Evolutionary conservation across 2,113 vertebrate genomes (phyloP).

Genomic region (Salminus brasiliensis): DNA sequence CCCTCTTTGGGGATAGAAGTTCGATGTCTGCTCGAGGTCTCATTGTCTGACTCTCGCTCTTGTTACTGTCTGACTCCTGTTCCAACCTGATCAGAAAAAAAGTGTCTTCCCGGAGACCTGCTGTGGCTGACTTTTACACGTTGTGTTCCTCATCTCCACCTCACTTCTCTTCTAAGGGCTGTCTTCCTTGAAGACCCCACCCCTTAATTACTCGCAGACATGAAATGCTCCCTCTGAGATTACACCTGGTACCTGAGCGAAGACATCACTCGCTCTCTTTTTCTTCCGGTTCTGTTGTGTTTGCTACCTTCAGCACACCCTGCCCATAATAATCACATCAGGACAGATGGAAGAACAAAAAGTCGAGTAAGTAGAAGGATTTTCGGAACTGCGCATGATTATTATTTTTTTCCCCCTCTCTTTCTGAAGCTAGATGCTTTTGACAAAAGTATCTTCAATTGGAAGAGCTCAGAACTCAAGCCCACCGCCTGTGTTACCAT

Average conservation of each 20-base stretch:
- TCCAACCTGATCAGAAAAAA: not conserved
- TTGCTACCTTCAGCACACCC: slow-evolving; percentile 61
- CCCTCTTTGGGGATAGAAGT: no score
- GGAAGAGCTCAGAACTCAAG: slow-evolving; percentile 58
- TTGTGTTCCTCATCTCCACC: not conserved
- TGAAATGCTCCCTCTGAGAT: slow-evolving; percentile 62
- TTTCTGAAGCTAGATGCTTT: slow-evolving; percentile 45
- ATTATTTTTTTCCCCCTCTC: slow-evolving; percentile 24
- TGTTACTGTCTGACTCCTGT: not conserved
- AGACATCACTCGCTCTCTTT: slow-evolving; percentile 58
- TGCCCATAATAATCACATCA: slow-evolving; percentile 60
- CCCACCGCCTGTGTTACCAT: slow-evolving; percentile 62
- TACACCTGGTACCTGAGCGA: slow-evolving; percentile 68
- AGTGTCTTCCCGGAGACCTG: not conserved
- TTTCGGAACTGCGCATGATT: slow-evolving; percentile 49
- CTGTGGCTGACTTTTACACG: not conserved
- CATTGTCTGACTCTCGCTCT: not conserved
- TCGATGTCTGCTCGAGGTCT: no score
- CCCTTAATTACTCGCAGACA: slow-evolving; percentile 25
- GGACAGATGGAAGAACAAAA: slow-evolving; percentile 29
- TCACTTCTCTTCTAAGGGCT: not conserved
- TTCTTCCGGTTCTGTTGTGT: slow-evolving; percentile 67
- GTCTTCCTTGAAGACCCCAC: not conserved
- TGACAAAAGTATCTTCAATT: slow-evolving; percentile 56
- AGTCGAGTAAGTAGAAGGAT: slow-evolving; percentile 11